Evolutionary conservation across 30 jellyfish, hydroid and myxozoan species (phyloP).

Genomic region (Nemopilema nomurai): DNA sequence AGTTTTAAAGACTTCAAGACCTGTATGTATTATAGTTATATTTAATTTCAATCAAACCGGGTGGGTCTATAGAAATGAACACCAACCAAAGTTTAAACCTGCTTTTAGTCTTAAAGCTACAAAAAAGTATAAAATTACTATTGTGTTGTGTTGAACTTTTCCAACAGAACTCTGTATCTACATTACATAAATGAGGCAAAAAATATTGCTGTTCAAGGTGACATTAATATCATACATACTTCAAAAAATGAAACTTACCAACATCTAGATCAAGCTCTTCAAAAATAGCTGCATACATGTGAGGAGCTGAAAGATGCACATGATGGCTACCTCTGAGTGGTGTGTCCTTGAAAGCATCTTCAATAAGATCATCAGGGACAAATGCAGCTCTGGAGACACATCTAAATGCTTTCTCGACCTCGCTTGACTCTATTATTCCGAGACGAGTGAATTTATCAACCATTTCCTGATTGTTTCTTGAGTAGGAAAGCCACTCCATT

Average conservation of each 20-base stretch:
- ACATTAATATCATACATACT: background rate
- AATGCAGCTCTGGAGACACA: constrained; percentile 99
- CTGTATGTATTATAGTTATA: no score
- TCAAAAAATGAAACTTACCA: constrained; percentile 54
- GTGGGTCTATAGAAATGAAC: no score
- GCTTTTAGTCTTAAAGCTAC: no score
- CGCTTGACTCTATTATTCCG: constrained; percentile 83
- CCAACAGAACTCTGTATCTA: no score
- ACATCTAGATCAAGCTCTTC: constrained; percentile 95
- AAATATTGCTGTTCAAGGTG: background rate
- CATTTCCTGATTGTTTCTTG: constrained; percentile 81
- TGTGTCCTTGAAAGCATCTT: constrained; percentile 86
- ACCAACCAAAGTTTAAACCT: no score
- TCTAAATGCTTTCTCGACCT: constrained; percentile 94
- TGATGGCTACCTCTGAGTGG: constrained; percentile 93
- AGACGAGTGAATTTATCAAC: constrained; percentile 87
- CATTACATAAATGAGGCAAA: no score
- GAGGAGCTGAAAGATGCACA: constrained; percentile 98
- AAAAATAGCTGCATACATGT: constrained; percentile 92
- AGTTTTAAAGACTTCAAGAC: no score
- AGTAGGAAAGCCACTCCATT: constrained; percentile 78
- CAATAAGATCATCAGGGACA: constrained; percentile 80
- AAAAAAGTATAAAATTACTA: background rate
- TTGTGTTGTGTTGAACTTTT: no score
- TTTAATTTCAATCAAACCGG: no score